These are phyloP conservation scores for Pithys albifrons DNA, from an alignment of 2,113 vertebrate genomes.

Conservation along the genomic window DNA sequence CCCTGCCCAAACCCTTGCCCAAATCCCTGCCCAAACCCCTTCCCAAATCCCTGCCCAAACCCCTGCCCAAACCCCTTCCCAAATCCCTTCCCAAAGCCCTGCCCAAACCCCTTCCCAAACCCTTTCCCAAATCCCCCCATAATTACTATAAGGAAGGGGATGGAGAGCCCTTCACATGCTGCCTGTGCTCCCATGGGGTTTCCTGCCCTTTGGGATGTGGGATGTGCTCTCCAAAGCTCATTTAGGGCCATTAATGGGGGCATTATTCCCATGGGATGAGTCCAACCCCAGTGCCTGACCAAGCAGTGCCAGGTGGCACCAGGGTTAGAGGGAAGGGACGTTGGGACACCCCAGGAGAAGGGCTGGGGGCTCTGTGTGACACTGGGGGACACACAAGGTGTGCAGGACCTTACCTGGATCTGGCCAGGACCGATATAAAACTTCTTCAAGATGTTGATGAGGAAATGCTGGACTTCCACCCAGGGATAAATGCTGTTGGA, in stretches of 20 bases:
- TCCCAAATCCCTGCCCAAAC: too few relatives aligned
- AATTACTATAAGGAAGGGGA: fast-evolving
- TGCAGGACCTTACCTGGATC: constrained; percentile 86
- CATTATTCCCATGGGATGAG: fast-evolving
- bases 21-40: too few relatives aligned
- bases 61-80: too few relatives aligned
- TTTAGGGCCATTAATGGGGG: fast-evolving
- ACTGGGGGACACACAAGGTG: fast-evolving
- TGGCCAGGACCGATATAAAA: constrained; percentile 94
- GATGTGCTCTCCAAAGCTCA: not conserved
- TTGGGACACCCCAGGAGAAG: fast-evolving
- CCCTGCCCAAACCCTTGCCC: too few relatives aligned
- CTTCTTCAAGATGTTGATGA: constrained; percentile 94
- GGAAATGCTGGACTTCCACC: constrained; percentile 95
- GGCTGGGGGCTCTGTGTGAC: not conserved
- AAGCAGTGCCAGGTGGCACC: not conserved
- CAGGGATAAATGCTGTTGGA: constrained; percentile 99
- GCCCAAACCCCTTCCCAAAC: not conserved
- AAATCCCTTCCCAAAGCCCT: too few relatives aligned
- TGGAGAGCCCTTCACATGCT: not conserved
- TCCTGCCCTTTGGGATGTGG: fast-evolving
- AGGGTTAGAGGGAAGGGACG: fast-evolving
- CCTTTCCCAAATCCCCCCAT: fast-evolving
- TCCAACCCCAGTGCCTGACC: not conserved
- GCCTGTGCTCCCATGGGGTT: not conserved